Conservation (phyloP, 2,113 vertebrate genomes). For the Pseudorhombus dupliciocellatus region DNA sequence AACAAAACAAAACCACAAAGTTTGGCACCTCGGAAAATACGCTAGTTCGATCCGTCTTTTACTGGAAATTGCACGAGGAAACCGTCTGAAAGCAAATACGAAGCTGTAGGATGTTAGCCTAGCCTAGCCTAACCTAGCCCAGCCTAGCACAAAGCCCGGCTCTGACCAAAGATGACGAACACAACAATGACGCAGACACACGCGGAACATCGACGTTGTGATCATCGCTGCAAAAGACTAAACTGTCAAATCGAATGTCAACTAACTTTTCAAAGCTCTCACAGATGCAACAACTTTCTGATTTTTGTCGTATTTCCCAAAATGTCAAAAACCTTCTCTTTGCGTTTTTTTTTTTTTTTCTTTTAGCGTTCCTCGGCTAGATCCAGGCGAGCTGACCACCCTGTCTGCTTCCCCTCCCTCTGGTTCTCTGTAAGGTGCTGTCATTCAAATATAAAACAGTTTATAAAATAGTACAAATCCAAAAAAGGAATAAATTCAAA, state of each 20-base stretch:
- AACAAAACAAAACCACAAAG: not conserved
- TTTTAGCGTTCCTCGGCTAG: conserved; percentile 8
- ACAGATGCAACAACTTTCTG: no score
- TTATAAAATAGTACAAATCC: conserved; percentile 78
- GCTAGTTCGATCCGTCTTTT: not conserved
- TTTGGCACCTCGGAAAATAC: conserved; percentile 1
- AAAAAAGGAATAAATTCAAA: conserved; percentile 76
- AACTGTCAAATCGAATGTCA: no score
- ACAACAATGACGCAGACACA: no score
- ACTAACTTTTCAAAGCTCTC: no score
- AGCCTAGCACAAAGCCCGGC: no score
- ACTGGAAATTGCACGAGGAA: not conserved
- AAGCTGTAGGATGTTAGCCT: no score
- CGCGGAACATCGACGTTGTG: no score
- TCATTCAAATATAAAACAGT: conserved; percentile 80
- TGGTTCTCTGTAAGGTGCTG: conserved; percentile 78
- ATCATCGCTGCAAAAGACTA: no score
- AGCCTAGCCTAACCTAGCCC: no score
- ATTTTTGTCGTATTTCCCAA: not conserved
- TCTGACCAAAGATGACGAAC: no score
- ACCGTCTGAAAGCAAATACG: no score
- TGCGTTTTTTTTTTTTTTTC: not conserved
- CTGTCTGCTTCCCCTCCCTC: conserved; percentile 43
- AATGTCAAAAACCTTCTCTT: not conserved
- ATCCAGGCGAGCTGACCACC: conserved; percentile 46